Conservation (phyloP, 2,888 invertebrate genomes). For the Mythimna loreyi region DNA sequence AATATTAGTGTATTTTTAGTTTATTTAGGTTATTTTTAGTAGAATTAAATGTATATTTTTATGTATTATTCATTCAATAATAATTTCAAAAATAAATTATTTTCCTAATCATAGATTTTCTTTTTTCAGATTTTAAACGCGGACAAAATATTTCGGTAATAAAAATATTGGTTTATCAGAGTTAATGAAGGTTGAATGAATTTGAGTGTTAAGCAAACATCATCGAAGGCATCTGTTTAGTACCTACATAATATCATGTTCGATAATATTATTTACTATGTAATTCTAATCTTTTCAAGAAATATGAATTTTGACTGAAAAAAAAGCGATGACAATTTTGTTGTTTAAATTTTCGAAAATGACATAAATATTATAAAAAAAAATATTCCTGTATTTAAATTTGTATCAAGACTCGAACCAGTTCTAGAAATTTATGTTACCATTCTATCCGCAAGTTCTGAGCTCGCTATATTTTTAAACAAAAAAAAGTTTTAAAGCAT, state of each 20-base stretch:
- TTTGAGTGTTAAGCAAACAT: constrained; percentile 15
- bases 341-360: not conserved
- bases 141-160: not conserved
- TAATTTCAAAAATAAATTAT: constrained; percentile 2
- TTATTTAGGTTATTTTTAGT: no score
- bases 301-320: no score
- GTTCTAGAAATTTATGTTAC: no score
- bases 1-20: no score
- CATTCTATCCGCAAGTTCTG: not conserved
- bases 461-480: not conserved
- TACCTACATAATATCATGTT: not conserved
- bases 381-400: not conserved
- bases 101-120: not conserved
- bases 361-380: not conserved
- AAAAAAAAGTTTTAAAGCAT: no score
- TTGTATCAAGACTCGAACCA: no score
- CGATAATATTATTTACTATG: not conserved
- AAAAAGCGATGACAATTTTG: not conserved
- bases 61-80: no score
- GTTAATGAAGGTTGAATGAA: constrained; percentile 21
- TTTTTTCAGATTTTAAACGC: constrained; percentile 6
- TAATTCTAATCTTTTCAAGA: no score
- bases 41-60: no score
- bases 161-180: constrained; percentile 16
- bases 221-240: not conserved